phyloP scores from a whole-genome alignment of 1,140 invertebrate species.

The Eubasilissa regina region DNA sequence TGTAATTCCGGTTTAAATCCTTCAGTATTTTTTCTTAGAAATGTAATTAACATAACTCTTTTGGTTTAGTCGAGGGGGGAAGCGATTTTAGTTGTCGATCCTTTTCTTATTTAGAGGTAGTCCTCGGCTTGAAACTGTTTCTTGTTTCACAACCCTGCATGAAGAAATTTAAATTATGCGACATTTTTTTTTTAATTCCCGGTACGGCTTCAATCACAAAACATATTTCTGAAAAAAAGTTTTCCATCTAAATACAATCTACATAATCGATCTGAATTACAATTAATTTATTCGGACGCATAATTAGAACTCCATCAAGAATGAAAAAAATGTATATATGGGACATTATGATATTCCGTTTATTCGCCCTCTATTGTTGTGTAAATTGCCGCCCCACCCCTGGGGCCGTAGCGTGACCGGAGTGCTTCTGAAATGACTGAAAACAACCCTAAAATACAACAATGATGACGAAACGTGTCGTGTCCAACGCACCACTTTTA shows the following conservation, averaged over 20 bases:
- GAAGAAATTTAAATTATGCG: background rate
- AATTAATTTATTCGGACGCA: conserved; percentile 55
- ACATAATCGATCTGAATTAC: conserved; percentile 53
- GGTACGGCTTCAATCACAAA: conserved; percentile 1
- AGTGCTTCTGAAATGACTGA: conserved; percentile 26
- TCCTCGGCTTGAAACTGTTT: no score
- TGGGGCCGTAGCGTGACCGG: conserved; percentile 21
- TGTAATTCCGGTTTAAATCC: no score
- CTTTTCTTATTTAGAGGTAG: no score
- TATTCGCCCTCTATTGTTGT: conserved; percentile 46
- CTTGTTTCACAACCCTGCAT: background rate
- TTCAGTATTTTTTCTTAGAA: no score
- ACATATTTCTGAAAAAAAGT: conserved; percentile 24
- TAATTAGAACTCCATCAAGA: conserved; percentile 56
- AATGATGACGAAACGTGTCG: conserved; percentile 37
- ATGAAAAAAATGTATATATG: conserved; percentile 25
- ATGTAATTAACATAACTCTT: no score
- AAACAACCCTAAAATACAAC: conserved; percentile 40
- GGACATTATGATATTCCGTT: conserved; percentile 38
- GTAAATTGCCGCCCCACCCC: conserved; percentile 39
- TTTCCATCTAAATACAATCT: conserved; percentile 43
- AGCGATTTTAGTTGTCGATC: no score
- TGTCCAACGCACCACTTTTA: conserved; percentile 23
- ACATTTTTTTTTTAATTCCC: background rate
- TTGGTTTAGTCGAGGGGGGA: no score